Evolutionary conservation across 1,140 invertebrate species (phyloP), one percentile per base, ranked within the genome.

Genomic region (Metaphire vulgaris): DNA sequence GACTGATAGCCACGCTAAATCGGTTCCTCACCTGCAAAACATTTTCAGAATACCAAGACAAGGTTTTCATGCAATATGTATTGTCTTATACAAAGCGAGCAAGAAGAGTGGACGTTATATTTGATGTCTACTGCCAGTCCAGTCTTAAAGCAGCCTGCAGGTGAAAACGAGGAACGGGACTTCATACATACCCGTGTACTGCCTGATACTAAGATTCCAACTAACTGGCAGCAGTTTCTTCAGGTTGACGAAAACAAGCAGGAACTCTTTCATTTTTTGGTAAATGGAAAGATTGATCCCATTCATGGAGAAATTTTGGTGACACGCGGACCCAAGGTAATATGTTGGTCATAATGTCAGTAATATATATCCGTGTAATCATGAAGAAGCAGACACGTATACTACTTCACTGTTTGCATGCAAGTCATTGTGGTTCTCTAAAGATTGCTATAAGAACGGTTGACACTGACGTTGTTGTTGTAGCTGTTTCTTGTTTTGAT

Each of bases 21-120:
- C n/a, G n/a, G 41, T 56, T 12, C 41, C 41, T 56, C 41, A 6
- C 21, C 33, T 28, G 15, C 28, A 64, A 69, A 72, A 78, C 81
- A 32, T 80, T 80, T 71, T 30, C 76, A 28, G 78, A 79, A 28
- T 80, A 80, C 76, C 67, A 77, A 14, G 41, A 68, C 12, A 1
- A 71, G 30, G 70, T 74, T 28, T 77, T 80, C 67, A 41, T 66
- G 56, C 33, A 64, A 74, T 76, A 79, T 30, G 68, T 68, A 30
- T 6, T 0, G 71, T 72, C 31, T 56, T 76, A 79, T 75, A 66
- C 74, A 16, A 70, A 72, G 72, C 32, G 15, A 32, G 30, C 83
- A 1, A 89, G 90, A 68, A 75, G 77, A 67, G 33, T 75, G 56
- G 79, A 81, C 74, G 71, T 74, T 68, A 76, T 79, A 2, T 79